These are phyloP conservation scores for Brachypodius melanocephalos DNA, from an alignment of 2,113 vertebrate genomes.

Conservation along the genomic window DNA sequence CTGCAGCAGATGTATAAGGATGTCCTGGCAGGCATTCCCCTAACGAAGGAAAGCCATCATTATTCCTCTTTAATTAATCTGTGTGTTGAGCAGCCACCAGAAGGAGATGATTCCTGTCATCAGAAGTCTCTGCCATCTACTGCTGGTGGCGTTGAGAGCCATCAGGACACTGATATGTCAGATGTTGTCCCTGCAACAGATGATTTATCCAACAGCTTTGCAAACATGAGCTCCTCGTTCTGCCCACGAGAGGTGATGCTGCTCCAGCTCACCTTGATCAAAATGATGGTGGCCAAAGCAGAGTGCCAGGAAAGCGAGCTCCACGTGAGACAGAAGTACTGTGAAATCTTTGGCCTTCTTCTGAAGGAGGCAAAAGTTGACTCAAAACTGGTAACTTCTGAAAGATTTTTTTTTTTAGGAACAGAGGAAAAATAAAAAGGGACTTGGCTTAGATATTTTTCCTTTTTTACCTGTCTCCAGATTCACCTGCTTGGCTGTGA, in stretches of 20 bases:
- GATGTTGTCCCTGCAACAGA: not conserved
- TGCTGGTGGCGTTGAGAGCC: not conserved
- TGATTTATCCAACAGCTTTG: not conserved
- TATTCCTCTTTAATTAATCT: conserved; percentile 61
- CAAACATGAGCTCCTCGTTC: not conserved
- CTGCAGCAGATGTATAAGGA: conserved; percentile 73
- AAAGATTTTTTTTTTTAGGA: not conserved
- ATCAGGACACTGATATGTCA: not conserved
- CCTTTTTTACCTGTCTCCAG: conserved; percentile 56
- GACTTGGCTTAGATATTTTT: not conserved
- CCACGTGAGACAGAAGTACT: conserved; percentile 44
- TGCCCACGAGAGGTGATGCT: conserved; percentile 61
- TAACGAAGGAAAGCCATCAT: conserved; percentile 45
- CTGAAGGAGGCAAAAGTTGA: conserved; percentile 73
- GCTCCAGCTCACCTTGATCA: conserved; percentile 78
- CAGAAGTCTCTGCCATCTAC: not conserved
- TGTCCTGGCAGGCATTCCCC: conserved; percentile 53
- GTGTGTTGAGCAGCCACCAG: not conserved
- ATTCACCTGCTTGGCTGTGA: conserved; percentile 34
- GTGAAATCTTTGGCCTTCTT: conserved; percentile 63
- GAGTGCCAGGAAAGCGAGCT: conserved; percentile 9
- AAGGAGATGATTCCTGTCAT: not conserved
- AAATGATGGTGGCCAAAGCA: conserved; percentile 63
- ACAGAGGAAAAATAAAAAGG: not conserved
- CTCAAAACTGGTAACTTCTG: conserved; percentile 75